Conservation (phyloP, 64 coral and sea anemone genomes). For the Porites lutea region DNA sequence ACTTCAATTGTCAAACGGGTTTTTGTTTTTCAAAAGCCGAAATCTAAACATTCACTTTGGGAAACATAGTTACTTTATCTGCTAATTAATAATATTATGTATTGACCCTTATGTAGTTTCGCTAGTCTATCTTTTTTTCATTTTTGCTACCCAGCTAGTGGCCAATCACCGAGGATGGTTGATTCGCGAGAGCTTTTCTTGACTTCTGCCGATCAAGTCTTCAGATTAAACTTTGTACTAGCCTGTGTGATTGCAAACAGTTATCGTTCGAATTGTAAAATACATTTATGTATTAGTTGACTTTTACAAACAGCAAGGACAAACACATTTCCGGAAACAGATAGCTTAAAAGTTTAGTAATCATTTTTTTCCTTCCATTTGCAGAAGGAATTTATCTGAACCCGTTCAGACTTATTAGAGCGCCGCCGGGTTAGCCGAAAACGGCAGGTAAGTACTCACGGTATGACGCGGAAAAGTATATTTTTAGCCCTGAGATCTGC, state of each 20-base stretch:
- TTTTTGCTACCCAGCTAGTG: too few relatives aligned
- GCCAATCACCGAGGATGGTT: too few relatives aligned
- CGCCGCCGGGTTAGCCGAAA: too few relatives aligned
- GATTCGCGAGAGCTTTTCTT: background rate
- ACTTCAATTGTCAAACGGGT: background rate
- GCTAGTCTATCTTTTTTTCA: background rate
- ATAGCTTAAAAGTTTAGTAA: background rate
- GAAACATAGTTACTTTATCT: background rate
- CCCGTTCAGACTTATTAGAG: too few relatives aligned
- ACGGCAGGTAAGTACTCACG: too few relatives aligned
- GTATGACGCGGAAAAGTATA: too few relatives aligned
- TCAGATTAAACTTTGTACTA: background rate
- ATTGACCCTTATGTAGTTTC: too few relatives aligned
- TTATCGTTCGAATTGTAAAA: too few relatives aligned
- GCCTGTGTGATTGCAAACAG: too few relatives aligned
- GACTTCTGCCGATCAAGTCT: background rate
- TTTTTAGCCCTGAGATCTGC: too few relatives aligned
- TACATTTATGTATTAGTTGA: too few relatives aligned
- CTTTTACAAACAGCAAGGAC: too few relatives aligned
- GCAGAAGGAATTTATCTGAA: background rate
- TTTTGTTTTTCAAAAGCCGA: conserved; percentile 27
- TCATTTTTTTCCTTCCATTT: background rate
- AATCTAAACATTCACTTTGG: background rate
- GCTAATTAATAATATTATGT: background rate
- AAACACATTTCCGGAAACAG: background rate